phyloP scores from a whole-genome alignment of 2,113 vertebrate genomes.

The Prochilodus magdalenae region DNA sequence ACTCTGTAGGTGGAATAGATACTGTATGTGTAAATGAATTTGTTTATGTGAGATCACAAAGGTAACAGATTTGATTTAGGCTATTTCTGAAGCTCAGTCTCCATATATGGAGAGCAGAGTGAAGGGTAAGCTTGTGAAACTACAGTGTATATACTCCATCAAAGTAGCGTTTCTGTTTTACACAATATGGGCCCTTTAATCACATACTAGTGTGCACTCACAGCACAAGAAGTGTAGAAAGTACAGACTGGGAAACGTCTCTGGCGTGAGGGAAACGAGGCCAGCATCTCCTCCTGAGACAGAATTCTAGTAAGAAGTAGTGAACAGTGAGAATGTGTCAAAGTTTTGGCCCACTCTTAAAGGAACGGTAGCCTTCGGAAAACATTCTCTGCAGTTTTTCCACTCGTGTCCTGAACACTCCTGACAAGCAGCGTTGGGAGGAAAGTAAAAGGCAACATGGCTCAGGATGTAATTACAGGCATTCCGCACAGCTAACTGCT shows the following conservation, averaged over 20 bases:
- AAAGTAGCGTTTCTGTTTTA: background rate
- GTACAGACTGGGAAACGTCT: background rate
- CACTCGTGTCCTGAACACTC: background rate
- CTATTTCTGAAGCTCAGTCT: no score
- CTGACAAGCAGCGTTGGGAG: background rate
- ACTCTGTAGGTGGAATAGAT: no score
- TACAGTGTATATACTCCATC: no score
- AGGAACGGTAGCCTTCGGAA: background rate
- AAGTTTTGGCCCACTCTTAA: background rate
- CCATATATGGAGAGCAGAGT: background rate
- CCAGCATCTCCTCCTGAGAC: background rate
- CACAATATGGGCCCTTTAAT: background rate
- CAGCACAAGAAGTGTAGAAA: background rate
- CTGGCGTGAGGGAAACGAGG: background rate
- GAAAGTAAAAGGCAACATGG: background rate
- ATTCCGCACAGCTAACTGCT: constrained; percentile 6
- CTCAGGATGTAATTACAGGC: constrained; percentile 30
- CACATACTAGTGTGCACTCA: background rate
- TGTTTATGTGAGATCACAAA: no score
- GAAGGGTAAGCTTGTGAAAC: background rate
- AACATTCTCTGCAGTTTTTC: background rate
- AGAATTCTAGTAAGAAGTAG: background rate
- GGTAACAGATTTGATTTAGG: no score
- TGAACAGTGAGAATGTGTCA: background rate
- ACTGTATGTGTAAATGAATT: no score